Percentiles rank a stretch among this genome's conserved stretches.
Evolutionary conservation across 2,888 invertebrate genomes (phyloP).

Genomic region (Orthonevra nobilis): DNA sequence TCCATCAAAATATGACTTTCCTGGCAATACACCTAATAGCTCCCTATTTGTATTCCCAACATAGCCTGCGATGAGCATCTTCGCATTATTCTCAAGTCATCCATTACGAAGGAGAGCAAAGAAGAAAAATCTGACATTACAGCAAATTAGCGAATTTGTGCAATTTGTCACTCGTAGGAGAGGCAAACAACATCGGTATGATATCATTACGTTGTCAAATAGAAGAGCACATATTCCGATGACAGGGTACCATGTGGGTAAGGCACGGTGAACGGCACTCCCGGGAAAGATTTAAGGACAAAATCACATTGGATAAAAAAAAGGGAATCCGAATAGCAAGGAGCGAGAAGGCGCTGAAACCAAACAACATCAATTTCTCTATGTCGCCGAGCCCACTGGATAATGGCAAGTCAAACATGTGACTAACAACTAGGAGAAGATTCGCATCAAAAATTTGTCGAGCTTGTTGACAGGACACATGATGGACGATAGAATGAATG

Average conservation of each 20-base stretch:
- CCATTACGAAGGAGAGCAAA: constrained; percentile 35
- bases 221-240: constrained; percentile 14
- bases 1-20: constrained; percentile 57
- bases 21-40: constrained; percentile 47
- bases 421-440: constrained; percentile 49
- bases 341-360: background rate
- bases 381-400: constrained; percentile 41
- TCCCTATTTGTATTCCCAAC: constrained; percentile 49
- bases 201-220: constrained; percentile 29
- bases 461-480: constrained; percentile 41
- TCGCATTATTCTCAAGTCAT: constrained; percentile 36
- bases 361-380: constrained; percentile 46
- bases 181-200: constrained; percentile 34
- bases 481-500: constrained; percentile 49
- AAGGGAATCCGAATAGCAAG: too few species aligned
- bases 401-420: constrained; percentile 59
- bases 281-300: constrained; percentile 12
- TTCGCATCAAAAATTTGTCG: constrained; percentile 50
- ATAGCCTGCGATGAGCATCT: constrained; percentile 15
- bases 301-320: constrained; percentile 17
- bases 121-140: constrained; percentile 39
- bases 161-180: constrained; percentile 49
- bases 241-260: constrained; percentile 25
- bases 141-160: constrained; percentile 56
- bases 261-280: background rate